These are phyloP conservation scores for Sapajus apella DNA, from an alignment of 2,113 vertebrate genomes.

Conservation along the genomic window DNA sequence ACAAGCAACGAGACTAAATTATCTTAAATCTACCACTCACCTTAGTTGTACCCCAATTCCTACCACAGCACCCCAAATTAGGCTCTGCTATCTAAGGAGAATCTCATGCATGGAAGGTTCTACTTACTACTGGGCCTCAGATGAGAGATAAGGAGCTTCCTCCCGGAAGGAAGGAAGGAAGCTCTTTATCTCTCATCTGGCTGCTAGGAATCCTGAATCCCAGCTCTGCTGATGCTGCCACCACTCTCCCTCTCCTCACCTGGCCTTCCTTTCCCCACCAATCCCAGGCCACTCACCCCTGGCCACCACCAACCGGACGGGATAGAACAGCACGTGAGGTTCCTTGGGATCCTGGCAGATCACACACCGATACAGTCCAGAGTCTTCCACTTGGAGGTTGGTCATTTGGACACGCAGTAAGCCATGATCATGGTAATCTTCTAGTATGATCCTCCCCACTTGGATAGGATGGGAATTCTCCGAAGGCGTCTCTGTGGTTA, in stretches of 20 bases:
- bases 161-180: no score
- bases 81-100: background rate
- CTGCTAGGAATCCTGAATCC: background rate
- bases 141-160: background rate
- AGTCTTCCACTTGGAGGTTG: conserved; percentile 58
- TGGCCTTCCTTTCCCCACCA: background rate
- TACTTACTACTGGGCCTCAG: background rate
- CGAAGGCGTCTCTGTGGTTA: fast-evolving
- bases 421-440: fast-evolving
- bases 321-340: fast-evolving
- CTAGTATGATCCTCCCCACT: background rate
- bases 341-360: fast-evolving
- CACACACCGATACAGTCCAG: conserved; percentile 68
- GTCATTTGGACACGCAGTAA: background rate
- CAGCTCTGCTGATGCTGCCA: background rate
- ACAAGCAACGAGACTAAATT: background rate
- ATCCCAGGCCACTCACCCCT: conserved; percentile 48
- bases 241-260: no score
- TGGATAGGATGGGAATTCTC: fast-evolving
- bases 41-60: background rate
- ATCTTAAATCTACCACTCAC: background rate
- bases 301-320: background rate
- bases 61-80: background rate
- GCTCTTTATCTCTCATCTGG: no score
- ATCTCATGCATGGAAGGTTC: background rate